Evolutionary conservation across 2,113 vertebrate genomes (phyloP), one percentile per base, ranked within the genome.

Genomic region (Dissostichus mawsoni): DNA sequence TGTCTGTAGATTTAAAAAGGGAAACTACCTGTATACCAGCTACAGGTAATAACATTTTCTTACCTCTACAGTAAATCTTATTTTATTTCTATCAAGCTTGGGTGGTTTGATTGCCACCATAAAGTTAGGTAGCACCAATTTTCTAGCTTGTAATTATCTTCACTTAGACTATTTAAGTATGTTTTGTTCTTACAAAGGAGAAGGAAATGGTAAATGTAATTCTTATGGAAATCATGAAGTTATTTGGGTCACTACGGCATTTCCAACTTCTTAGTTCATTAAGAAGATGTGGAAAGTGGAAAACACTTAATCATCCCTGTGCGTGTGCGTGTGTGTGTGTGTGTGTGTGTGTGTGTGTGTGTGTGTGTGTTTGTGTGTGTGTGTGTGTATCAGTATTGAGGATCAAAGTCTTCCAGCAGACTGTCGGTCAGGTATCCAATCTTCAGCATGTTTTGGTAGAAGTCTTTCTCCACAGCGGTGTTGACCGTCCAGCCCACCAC

Each of bases 401-500:
- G 92, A 0, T 94, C 91, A 56, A 96, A 97, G 93, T 99, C 96
- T 75, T 98, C 97, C 74, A 96, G 33, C 92, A 99, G 74, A 90
- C 97, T 97, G 95, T 99, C 98, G 0, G 98, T 99, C 82, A 98
- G 95, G 90, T 97, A 98, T 88, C 90, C 95, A 82, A 93, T 93
- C 25, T 93, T 91, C 47, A 99, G 96, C 70, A 96, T 45, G 0
- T 90, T 94, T 74, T 97, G 95, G 0, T 95, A 97, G 92, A 95
- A 97, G 56, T 70, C 93, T 78, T 99, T 99, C 91, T 98, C 98
- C 59, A 96, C 94, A n/a, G 96, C 95, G 0, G 95, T 96, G 90
- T 98, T 98, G 47, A 99, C 93, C 5, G 97, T 98, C 98, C 98
- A 99, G 48, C 89, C 96, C 68, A 99, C 93, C 69, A 99, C 96